Evolutionary conservation across 2,888 invertebrate genomes (phyloP).

Genomic region (Trimorus sp.): DNA sequence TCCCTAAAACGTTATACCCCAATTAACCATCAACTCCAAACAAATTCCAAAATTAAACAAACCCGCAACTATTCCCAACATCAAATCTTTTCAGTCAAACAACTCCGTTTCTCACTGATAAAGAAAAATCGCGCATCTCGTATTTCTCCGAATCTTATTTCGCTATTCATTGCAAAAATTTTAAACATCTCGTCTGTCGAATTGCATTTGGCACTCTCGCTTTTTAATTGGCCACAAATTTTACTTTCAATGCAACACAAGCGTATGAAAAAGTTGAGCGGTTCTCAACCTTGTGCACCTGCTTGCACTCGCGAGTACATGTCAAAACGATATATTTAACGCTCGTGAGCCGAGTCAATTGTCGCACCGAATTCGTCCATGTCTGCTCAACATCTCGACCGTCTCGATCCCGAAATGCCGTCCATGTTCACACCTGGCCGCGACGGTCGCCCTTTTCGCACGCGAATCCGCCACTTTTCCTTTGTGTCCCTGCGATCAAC

Average conservation of each 20-base stretch:
- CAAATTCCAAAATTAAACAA: no score
- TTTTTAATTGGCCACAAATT: conserved; percentile 5
- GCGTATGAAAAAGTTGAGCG: conserved; percentile 24
- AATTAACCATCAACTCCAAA: no score
- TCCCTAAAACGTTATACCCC: neutral
- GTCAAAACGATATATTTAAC: conserved; percentile 36
- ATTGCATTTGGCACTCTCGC: no score
- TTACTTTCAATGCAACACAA: conserved; percentile 20
- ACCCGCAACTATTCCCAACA: no score
- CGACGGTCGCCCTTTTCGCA: conserved; percentile 7
- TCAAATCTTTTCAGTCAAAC: no score
- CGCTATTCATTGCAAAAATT: conserved; percentile 8
- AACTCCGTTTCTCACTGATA: no score
- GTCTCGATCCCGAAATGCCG: neutral
- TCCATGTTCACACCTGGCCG: conserved; percentile 22
- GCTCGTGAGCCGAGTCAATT: conserved; percentile 2
- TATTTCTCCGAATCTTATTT: no score
- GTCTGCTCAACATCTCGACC: conserved; percentile 4
- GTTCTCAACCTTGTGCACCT: conserved; percentile 57
- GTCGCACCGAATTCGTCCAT: conserved; percentile 22
- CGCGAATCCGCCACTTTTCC: conserved; percentile 4
- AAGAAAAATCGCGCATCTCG: no score
- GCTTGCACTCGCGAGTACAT: conserved; percentile 55
- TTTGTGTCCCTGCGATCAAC: conserved; percentile 28
- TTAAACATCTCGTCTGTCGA: no score